phyloP scores from a whole-genome alignment of 1,140 invertebrate genomes.

The Melipona quadrifasciata region DNA sequence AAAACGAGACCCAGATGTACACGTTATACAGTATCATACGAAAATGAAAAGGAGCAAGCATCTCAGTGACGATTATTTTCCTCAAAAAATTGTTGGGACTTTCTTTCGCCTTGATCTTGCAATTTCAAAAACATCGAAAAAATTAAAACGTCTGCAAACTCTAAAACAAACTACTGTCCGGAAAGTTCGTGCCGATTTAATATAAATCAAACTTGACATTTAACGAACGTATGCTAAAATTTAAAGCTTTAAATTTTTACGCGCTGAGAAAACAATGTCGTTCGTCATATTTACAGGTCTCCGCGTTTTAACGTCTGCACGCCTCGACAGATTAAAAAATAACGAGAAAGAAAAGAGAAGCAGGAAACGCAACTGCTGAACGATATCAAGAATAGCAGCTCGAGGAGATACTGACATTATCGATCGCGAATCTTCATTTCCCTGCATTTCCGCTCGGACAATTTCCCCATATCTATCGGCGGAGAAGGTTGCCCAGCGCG shows the following conservation, averaged over 20 bases:
- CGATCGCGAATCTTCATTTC: conserved; percentile 41
- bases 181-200: too few species aligned
- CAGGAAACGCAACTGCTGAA: not conserved
- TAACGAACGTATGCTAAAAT: too few species aligned
- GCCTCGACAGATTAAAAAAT: not conserved
- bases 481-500: conserved; percentile 24
- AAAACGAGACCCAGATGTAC: too few species aligned
- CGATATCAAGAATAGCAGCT: not conserved
- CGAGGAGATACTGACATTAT: not conserved
- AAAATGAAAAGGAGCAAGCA: not conserved
- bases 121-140: not conserved
- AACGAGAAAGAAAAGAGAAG: not conserved
- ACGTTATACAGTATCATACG: not conserved
- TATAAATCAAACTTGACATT: too few species aligned
- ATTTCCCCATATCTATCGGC: conserved; percentile 43
- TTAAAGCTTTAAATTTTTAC: too few species aligned
- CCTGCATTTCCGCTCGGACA: conserved; percentile 10
- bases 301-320: not conserved
- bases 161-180: too few species aligned
- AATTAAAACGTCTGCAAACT: not conserved
- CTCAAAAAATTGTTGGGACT: too few species aligned
- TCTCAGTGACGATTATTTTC: too few species aligned
- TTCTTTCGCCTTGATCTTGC: not conserved
- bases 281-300: too few species aligned
- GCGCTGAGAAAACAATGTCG: too few species aligned